Evolutionary conservation across 2,113 vertebrate genomes (phyloP).

Genomic region (Hyaena hyaena): DNA sequence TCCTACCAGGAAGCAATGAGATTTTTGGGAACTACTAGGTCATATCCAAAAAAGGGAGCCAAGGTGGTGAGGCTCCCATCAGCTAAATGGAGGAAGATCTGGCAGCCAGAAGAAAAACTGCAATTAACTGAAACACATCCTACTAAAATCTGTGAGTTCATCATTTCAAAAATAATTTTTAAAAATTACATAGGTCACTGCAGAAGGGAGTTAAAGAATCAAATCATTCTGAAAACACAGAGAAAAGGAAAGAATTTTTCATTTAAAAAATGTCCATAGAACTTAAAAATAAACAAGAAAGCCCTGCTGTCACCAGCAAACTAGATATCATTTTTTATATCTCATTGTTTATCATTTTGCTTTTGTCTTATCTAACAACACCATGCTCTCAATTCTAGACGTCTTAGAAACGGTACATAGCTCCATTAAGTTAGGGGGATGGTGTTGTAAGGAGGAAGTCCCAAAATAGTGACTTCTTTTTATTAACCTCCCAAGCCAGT

Average conservation of each 20-base stretch:
- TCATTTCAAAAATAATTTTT: background rate
- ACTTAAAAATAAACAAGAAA: background rate
- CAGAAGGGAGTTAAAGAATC: background rate
- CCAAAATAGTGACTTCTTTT: background rate
- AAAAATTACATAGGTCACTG: background rate
- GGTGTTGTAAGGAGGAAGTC: background rate
- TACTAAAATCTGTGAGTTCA: background rate
- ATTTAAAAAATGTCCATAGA: background rate
- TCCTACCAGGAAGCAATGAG: background rate
- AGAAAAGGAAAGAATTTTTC: background rate
- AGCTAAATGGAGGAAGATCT: background rate
- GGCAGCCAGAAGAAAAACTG: background rate
- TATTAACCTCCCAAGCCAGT: background rate
- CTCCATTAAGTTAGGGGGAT: background rate
- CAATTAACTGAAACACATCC: background rate
- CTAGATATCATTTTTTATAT: background rate
- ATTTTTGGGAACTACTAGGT: background rate
- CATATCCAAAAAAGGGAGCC: background rate
- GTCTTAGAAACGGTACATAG: background rate
- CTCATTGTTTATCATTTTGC: background rate
- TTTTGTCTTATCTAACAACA: background rate
- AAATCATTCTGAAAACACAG: background rate
- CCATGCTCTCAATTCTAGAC: background rate
- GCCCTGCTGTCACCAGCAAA: background rate
- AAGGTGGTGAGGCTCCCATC: background rate